Conservation (phyloP, 2,113 vertebrate genomes). For the Serinus canaria region DNA sequence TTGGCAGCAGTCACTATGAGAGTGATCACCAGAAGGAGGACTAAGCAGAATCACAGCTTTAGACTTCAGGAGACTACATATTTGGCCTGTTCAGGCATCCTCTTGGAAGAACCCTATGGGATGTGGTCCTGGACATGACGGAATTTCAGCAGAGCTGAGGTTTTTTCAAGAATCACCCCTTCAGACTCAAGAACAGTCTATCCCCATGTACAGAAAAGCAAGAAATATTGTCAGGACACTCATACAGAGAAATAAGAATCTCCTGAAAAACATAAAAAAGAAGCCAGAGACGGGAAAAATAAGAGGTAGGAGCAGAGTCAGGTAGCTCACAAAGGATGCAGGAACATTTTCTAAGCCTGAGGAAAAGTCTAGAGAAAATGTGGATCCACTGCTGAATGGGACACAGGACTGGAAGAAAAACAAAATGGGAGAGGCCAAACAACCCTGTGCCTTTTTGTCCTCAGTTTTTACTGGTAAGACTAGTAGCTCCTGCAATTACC, state of each 20-base stretch:
- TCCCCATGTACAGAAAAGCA: neutral
- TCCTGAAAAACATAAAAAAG: neutral
- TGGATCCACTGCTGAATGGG: neutral
- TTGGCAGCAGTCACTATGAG: neutral
- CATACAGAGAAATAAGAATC: neutral
- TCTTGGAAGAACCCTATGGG: neutral
- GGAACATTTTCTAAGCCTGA: neutral
- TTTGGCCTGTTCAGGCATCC: neutral
- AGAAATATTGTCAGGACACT: neutral
- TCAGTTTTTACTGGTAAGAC: neutral
- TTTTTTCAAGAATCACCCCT: neutral
- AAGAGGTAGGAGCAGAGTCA: neutral
- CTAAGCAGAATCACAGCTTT: neutral
- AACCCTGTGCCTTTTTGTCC: neutral
- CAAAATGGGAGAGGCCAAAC: neutral
- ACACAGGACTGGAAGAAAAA: neutral
- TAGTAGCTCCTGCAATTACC: neutral
- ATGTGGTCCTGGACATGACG: neutral
- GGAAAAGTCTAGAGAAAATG: neutral
- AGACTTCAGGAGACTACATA: neutral
- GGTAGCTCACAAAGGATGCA: neutral
- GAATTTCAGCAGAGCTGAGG: neutral
- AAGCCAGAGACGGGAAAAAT: neutral
- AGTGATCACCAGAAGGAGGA: neutral
- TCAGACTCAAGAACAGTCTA: neutral